These are phyloP conservation scores for Spinus olivaceus DNA, from an alignment of 2,797 vertebrate species.

Conservation along the genomic window DNA sequence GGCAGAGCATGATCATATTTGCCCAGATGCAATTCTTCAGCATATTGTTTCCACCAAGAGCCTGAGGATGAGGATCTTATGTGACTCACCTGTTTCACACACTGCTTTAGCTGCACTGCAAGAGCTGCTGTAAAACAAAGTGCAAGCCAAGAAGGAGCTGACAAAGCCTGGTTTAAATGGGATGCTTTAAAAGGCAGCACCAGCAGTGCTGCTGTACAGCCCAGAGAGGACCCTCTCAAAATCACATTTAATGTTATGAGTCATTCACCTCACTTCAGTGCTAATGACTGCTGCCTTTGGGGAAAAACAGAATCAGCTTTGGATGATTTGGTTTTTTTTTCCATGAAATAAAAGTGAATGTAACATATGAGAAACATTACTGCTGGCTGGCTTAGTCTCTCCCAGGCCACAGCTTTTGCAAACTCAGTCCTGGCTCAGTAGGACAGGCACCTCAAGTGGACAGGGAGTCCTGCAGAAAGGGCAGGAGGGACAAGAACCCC, in stretches of 20 bases:
- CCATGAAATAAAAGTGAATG: background rate
- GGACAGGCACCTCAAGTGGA: accelerated
- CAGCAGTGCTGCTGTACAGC: background rate
- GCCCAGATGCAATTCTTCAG: background rate
- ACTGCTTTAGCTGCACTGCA: background rate
- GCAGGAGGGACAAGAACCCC: accelerated
- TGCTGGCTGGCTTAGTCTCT: background rate
- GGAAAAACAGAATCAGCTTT: background rate
- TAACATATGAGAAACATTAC: background rate
- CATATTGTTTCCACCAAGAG: background rate
- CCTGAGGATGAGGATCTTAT: background rate
- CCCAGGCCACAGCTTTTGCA: accelerated
- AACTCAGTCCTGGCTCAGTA: background rate
- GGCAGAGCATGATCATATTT: background rate
- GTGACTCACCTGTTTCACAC: background rate
- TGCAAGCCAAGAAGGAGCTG: background rate
- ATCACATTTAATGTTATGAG: background rate
- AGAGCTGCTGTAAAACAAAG: background rate
- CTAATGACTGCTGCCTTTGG: background rate
- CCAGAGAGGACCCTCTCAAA: background rate
- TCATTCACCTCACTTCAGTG: background rate
- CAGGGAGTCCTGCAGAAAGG: background rate
- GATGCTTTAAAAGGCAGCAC: too few species aligned
- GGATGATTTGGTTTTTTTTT: background rate
- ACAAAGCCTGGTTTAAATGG: background rate